Percentiles rank a stretch among this genome's conserved stretches.
Conservation (phyloP, 2,113 vertebrate genomes). For the Amphiprion percula region DNA sequence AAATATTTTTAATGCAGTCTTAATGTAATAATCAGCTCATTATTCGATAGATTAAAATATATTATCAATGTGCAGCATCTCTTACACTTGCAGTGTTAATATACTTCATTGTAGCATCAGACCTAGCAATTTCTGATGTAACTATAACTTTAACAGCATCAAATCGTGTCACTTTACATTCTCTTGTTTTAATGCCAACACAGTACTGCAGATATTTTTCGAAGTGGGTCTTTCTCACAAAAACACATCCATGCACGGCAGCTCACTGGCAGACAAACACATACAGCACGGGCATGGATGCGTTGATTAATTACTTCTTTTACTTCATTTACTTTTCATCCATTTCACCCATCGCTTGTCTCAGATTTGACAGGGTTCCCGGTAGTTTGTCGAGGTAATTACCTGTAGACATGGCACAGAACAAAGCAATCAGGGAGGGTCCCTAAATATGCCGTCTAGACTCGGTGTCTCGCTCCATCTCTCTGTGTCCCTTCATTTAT, state of each 20-base stretch:
- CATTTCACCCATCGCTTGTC: slow-evolving; percentile 45
- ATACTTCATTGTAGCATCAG: no score
- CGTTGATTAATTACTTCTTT: slow-evolving; percentile 6
- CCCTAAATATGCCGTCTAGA: slow-evolving; percentile 84
- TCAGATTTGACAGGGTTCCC: slow-evolving; percentile 65
- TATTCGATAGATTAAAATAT: no score
- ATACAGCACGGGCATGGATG: background rate
- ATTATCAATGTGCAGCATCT: no score
- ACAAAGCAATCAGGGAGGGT: slow-evolving; percentile 84
- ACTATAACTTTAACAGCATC: no score
- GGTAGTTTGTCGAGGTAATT: slow-evolving; percentile 82
- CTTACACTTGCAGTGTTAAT: no score
- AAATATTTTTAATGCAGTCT: no score
- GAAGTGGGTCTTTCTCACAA: background rate
- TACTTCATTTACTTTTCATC: slow-evolving; percentile 32
- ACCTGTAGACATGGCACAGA: slow-evolving; percentile 84
- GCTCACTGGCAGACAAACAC: background rate
- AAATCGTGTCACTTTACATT: background rate
- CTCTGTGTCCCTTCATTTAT: slow-evolving; percentile 69
- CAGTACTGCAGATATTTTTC: slow-evolving; percentile 41
- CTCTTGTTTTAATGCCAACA: slow-evolving; percentile 47
- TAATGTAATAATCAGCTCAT: no score
- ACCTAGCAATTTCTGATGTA: no score
- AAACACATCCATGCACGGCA: background rate
- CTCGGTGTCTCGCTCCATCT: slow-evolving; percentile 79